Conservation (phyloP, 1,140 invertebrate genomes). For the Popillia japonica region DNA sequence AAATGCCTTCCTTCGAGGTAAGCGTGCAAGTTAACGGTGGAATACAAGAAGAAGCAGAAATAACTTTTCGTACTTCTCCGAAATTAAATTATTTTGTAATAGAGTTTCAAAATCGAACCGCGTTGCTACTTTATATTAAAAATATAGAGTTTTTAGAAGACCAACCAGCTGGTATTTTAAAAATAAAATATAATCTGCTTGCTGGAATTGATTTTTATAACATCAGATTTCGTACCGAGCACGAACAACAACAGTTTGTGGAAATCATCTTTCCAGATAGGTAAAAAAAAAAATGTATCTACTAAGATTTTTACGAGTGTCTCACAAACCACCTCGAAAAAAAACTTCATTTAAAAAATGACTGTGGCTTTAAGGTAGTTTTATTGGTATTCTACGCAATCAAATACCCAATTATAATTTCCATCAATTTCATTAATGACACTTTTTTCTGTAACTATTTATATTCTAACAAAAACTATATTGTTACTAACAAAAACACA, state of each 20-base stretch:
- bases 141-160: neutral
- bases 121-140: neutral
- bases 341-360: neutral
- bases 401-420: neutral
- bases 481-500: neutral
- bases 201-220: neutral
- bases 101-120: neutral
- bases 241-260: neutral
- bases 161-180: neutral
- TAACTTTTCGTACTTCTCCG: neutral
- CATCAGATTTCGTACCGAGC: neutral
- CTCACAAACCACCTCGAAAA: conserved; percentile 3
- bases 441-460: neutral
- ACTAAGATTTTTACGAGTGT: neutral
- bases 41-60: neutral
- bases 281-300: conserved; percentile 4
- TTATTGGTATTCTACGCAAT: neutral
- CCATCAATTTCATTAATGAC: neutral
- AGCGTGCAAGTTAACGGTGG: neutral
- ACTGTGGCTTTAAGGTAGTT: neutral
- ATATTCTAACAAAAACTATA: conserved; percentile 2
- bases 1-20: neutral
- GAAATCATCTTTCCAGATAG: neutral
- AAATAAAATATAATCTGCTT: neutral
- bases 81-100: neutral